Base-by-base conservation (phyloP, 2,888 invertebrate genomes). In the Cordilura impudica region DNA sequence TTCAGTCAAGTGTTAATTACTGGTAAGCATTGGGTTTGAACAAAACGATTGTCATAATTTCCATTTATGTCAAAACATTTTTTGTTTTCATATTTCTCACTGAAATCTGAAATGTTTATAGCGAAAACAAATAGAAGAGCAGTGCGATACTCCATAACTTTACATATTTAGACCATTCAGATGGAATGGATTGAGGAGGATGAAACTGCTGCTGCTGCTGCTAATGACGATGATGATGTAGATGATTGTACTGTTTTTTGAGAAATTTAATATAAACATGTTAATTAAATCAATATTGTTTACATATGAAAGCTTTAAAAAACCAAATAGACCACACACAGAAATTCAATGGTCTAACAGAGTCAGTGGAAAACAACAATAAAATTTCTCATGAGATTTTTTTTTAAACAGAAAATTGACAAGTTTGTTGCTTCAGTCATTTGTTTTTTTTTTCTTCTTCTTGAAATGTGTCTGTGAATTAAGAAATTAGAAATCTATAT, bases 241-340 rank as follows among this genome's bases (percentile, higher is more conserved):
- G 58, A 60, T 53, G 60, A 35, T 18, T 56, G 31, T 43, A 43
- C 26, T 63, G 71, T 67, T 66, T 61, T 58, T 76, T 21, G 16
- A 72, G 79, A 79, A 79, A 79, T 75, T 79, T 72, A 75, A 72
- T 75, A 79, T 72, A 75, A 79, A 67, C 79, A 79, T 79, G 79
- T 79, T 75, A 79, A 79, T 79, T 79, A 75, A 79, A 79, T 79
- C 79, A 75, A 79, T 79, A 72, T 31, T 79, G 79, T 79, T 75
- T 79, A 56, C 75, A 16, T 63, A 79, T 53, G 71, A 75, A 79
- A 79, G 75, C 75, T 75, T 75, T 21, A 54, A 58, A 31, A 19
- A 39, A 7, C 2, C 54, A 45, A 61, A 23, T 49, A 18, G 75
- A 76, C 75, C 75, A 76, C 75, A 76, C 75, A 76, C 63, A 51